Evolutionary conservation across 2,113 vertebrate genomes (phyloP).

Genomic region (Lichenostomus cassidix): DNA sequence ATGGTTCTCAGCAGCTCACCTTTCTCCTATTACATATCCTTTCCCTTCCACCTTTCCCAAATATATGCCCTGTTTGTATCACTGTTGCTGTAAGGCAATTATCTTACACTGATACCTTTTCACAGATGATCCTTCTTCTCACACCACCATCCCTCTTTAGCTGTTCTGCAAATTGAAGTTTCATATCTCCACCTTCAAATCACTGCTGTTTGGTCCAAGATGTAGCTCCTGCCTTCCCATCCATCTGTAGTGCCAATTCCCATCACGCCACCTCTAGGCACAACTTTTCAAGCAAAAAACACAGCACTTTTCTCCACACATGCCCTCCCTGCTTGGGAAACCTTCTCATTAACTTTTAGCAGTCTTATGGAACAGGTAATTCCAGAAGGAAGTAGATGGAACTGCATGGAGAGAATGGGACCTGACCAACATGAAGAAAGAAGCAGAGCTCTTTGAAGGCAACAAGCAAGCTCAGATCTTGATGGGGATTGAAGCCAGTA

Average conservation of each 20-base stretch:
- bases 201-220: neutral
- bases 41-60: neutral
- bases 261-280: neutral
- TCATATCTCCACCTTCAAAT: neutral
- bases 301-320: neutral
- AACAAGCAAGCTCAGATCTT: neutral
- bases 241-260: neutral
- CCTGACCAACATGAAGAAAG: neutral
- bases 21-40: neutral
- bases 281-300: neutral
- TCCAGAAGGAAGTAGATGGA: neutral
- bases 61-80: neutral
- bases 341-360: neutral
- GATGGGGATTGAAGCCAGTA: neutral
- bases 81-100: neutral
- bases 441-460: neutral
- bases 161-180: neutral
- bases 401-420: neutral
- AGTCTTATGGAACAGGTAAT: neutral
- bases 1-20: neutral
- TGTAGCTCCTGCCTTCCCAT: neutral
- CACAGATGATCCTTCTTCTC: neutral
- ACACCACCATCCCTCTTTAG: neutral
- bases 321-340: neutral
- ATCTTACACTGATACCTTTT: neutral